Evolutionary conservation across 2,888 invertebrate species (phyloP).

Genomic region (Agrotis ipsilon): DNA sequence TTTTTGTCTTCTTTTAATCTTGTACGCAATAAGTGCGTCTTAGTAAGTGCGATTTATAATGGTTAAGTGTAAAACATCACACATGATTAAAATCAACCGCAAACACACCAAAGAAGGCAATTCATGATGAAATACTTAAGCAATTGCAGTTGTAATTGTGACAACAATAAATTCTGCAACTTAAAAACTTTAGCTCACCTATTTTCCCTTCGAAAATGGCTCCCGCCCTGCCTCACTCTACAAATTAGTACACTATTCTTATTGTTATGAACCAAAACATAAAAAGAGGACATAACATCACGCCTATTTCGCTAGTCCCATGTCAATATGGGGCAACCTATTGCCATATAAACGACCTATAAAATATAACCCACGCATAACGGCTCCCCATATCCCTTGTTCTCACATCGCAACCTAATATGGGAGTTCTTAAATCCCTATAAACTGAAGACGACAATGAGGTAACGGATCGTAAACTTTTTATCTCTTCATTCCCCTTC

Average conservation of each 20-base stretch:
- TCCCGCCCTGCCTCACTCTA: no score
- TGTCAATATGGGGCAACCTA: no score
- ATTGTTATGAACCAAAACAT: neutral
- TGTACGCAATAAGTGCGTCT: neutral
- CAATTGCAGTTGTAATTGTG: neutral
- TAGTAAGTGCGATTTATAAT: conserved; percentile 6
- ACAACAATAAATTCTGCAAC: neutral
- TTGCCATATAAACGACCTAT: neutral
- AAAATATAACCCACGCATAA: neutral
- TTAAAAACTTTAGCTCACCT: neutral
- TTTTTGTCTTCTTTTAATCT: conserved; percentile 2
- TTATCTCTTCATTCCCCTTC: conserved; percentile 85
- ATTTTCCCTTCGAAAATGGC: neutral
- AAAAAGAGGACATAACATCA: neutral
- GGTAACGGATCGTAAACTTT: conserved; percentile 87
- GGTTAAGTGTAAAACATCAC: conserved; percentile 25
- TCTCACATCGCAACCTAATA: conserved; percentile 74
- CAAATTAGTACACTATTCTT: neutral
- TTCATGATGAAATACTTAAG: no score
- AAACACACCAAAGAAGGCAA: neutral
- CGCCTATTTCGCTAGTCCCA: no score
- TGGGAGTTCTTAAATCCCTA: conserved; percentile 81
- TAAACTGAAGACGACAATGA: conserved; percentile 80
- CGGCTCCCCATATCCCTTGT: conserved; percentile 57
- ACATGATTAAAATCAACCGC: neutral